Evolutionary conservation across 2,113 vertebrate genomes (phyloP).

Genomic region (Paramisgurnus dabryanus): DNA sequence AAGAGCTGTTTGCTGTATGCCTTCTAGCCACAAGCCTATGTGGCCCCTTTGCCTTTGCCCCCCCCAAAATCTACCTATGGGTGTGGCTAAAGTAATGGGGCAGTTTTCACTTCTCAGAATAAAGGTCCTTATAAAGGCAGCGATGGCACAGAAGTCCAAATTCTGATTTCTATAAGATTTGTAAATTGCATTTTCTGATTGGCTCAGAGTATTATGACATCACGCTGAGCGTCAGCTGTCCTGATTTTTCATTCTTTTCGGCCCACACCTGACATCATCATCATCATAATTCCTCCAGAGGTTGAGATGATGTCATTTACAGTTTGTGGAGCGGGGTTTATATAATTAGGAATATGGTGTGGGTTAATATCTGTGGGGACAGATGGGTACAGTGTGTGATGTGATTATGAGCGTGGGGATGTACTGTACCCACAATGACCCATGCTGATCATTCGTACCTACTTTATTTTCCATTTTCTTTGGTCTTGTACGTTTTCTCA

Average conservation of each 20-base stretch:
- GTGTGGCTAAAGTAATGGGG: no score
- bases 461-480: background rate
- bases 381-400: constrained; percentile 23
- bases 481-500: background rate
- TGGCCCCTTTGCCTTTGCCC: no score
- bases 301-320: background rate
- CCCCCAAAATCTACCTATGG: no score
- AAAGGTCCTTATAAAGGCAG: no score
- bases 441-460: background rate
- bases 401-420: background rate
- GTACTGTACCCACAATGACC: constrained; percentile 13
- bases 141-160: no score
- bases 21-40: no score
- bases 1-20: no score
- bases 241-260: background rate
- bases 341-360: background rate
- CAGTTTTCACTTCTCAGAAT: no score
- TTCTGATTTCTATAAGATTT: no score
- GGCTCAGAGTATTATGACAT: background rate
- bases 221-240: background rate
- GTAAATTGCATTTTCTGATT: background rate
- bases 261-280: background rate
- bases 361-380: constrained; percentile 6
- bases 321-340: constrained; percentile 19
- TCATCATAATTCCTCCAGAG: constrained; percentile 30